Conservation (phyloP, 2,797 vertebrate species). For the Decapterus maruadsi region DNA sequence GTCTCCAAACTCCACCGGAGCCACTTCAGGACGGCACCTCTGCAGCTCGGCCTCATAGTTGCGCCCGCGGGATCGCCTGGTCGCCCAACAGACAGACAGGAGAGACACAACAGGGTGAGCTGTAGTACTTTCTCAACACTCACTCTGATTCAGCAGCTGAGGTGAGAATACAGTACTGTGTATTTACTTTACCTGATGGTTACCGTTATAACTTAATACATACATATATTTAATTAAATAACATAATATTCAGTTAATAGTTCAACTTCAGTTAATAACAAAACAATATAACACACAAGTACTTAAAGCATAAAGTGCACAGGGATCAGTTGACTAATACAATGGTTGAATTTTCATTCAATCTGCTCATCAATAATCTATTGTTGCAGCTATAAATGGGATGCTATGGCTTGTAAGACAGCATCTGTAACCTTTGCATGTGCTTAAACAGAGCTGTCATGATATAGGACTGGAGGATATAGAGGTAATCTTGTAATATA, state of each 20-base stretch:
- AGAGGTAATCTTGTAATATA: neutral
- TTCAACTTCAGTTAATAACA: too few relatives aligned
- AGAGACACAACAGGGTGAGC: neutral
- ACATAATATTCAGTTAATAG: neutral
- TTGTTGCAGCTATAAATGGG: neutral
- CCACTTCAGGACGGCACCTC: constrained; percentile 79
- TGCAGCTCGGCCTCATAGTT: constrained; percentile 90
- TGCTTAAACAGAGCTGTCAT: neutral
- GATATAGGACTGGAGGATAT: neutral
- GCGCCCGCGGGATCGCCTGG: constrained; percentile 90
- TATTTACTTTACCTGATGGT: neutral
- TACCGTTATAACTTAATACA: neutral
- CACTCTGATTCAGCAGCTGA: neutral
- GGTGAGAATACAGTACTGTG: neutral
- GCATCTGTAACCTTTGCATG: neutral
- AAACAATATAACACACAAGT: neutral
- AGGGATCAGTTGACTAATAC: too few relatives aligned
- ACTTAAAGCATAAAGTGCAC: too few relatives aligned
- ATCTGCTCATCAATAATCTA: too few relatives aligned
- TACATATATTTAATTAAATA: too few relatives aligned
- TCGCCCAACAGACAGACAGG: constrained; percentile 17
- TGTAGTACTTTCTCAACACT: neutral
- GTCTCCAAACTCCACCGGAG: constrained; percentile 90
- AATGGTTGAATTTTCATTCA: too few relatives aligned
- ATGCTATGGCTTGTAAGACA: too few relatives aligned